phyloP scores from a whole-genome alignment of 2,888 invertebrate genomes.

The Tupiocoris notatus region DNA sequence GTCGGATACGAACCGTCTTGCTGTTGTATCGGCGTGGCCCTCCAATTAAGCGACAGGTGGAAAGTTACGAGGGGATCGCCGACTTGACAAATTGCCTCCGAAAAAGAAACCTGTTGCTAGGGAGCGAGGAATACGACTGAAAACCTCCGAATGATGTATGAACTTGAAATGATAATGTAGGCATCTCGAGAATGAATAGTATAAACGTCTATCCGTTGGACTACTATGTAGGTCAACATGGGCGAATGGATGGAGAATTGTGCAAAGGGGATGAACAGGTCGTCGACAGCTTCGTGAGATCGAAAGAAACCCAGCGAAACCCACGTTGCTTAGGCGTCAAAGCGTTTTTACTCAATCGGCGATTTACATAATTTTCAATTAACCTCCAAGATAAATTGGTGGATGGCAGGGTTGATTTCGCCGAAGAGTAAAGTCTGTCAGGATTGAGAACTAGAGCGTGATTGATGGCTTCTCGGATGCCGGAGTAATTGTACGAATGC shows the following conservation, averaged over 20 bases:
- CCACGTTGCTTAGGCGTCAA: background rate
- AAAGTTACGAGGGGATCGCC: constrained; percentile 9
- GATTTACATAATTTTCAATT: background rate
- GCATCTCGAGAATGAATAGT: background rate
- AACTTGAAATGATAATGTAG: background rate
- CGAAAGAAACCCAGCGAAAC: background rate
- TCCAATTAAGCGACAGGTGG: constrained; percentile 12
- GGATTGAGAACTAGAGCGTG: background rate
- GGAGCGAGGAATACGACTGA: background rate
- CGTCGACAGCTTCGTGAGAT: background rate
- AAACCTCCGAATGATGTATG: constrained; percentile 13
- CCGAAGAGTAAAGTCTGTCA: background rate
- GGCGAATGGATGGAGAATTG: background rate
- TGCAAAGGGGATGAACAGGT: background rate
- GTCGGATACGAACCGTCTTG: too few relatives aligned
- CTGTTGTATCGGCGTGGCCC: background rate
- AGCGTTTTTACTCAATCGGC: background rate
- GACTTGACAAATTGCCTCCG: constrained; percentile 15
- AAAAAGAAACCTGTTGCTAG: background rate
- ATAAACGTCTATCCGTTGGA: background rate
- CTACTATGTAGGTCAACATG: background rate
- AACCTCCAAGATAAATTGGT: background rate
- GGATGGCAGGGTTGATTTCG: background rate
- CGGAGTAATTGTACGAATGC: background rate
- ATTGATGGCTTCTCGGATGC: background rate